phyloP scores from a whole-genome alignment of 2,888 invertebrate genomes.

The Caenorhabditis parvicauda region DNA sequence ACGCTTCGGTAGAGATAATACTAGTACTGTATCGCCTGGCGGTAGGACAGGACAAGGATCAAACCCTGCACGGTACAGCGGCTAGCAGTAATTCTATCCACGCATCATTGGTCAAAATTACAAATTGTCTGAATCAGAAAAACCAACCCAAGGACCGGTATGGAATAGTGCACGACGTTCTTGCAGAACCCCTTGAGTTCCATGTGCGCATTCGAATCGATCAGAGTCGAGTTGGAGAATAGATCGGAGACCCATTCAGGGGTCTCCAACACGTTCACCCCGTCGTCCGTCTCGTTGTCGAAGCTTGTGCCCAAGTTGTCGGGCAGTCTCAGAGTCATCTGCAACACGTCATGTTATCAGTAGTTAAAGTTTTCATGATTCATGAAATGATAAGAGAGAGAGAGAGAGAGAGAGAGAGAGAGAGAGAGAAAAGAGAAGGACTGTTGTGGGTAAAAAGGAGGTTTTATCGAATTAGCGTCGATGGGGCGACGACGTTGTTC shows the following conservation, averaged over 20 bases:
- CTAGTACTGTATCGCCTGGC: too few species aligned
- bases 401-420: slow-evolving; percentile 6
- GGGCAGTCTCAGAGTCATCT: slow-evolving; percentile 46
- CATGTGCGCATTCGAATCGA: slow-evolving; percentile 39
- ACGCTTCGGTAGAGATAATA: too few species aligned
- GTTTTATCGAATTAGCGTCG: background rate
- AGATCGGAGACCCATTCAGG: slow-evolving; percentile 32
- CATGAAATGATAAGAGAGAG: background rate
- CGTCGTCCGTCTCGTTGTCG: slow-evolving; percentile 15
- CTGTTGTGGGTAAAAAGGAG: background rate
- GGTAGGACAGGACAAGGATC: too few species aligned
- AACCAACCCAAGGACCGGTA: slow-evolving; percentile 37
- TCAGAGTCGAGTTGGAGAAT: slow-evolving; percentile 32
- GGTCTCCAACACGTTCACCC: slow-evolving; percentile 15
- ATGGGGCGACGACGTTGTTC: too few species aligned
- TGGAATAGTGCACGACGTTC: slow-evolving; percentile 35
- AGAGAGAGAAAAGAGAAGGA: slow-evolving; percentile 1
- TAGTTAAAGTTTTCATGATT: slow-evolving; percentile 7
- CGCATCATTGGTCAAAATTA: too few species aligned
- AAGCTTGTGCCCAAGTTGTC: slow-evolving; percentile 49
- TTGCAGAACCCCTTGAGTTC: slow-evolving; percentile 45
- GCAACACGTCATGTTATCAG: background rate
- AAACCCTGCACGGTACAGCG: too few species aligned
- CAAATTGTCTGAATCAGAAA: background rate
- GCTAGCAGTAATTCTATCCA: too few species aligned